phyloP scores from a whole-genome alignment of 2,797 vertebrate species.

The Sebastes iracundus region DNA sequence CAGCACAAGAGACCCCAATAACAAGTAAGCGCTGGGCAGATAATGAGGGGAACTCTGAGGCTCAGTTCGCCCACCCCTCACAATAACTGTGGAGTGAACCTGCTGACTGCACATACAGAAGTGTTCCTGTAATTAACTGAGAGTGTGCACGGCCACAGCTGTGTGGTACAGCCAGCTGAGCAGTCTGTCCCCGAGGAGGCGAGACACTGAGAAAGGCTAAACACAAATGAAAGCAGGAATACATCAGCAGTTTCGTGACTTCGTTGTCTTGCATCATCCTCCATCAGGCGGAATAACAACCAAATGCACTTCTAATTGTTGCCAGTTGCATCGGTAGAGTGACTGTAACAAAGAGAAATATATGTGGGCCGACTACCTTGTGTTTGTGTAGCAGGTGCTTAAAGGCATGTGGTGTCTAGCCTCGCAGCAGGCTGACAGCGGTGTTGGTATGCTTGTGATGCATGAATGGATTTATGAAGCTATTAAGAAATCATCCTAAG shows the following conservation, averaged over 20 bases:
- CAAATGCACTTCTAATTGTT: slow-evolving; percentile 28
- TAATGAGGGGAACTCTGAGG: slow-evolving; percentile 46
- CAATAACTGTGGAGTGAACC: slow-evolving; percentile 38
- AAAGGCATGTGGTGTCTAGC: slow-evolving; percentile 40
- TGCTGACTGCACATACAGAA: slow-evolving; percentile 69
- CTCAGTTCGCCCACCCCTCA: slow-evolving; percentile 36
- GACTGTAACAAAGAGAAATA: slow-evolving; percentile 24
- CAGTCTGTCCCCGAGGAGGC: slow-evolving; percentile 55
- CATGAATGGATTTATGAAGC: slow-evolving; percentile 77
- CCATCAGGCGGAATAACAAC: slow-evolving; percentile 4
- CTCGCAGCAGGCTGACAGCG: slow-evolving; percentile 40
- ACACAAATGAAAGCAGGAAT: slow-evolving; percentile 32
- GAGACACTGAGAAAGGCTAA: slow-evolving; percentile 40
- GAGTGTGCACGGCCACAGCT: slow-evolving; percentile 61
- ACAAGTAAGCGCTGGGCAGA: slow-evolving; percentile 30
- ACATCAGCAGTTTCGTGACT: slow-evolving; percentile 65
- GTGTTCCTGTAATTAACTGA: slow-evolving; percentile 71
- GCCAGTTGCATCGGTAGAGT: background rate
- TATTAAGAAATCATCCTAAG: slow-evolving; percentile 77
- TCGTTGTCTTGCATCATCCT: slow-evolving; percentile 23
- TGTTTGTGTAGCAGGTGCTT: slow-evolving; percentile 56
- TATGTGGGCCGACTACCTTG: slow-evolving; percentile 18
- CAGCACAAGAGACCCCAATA: slow-evolving; percentile 8
- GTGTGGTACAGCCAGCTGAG: slow-evolving; percentile 60
- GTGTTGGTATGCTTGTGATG: slow-evolving; percentile 54